A percentile compares a stretch with the other conserved stretches of the same genome.
phyloP scores from a whole-genome alignment of 2,797 vertebrate species.

The Hirundo rustica region DNA sequence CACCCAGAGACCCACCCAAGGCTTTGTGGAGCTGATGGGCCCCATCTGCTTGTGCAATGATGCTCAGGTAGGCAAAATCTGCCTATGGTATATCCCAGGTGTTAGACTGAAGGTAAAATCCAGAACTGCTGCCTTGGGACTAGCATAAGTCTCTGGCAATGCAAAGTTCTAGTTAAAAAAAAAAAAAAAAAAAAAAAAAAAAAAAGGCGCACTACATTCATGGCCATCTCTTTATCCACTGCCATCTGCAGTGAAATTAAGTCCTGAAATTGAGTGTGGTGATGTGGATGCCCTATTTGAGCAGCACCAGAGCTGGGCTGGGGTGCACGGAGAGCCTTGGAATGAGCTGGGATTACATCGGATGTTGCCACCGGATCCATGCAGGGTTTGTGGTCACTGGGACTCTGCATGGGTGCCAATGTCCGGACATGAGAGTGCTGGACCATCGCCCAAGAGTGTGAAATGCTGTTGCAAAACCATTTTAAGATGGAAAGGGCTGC shows the following conservation, averaged over 20 bases:
- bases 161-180: accelerated
- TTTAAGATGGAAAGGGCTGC: background rate
- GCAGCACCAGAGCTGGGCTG: background rate
- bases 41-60: background rate
- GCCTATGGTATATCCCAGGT: background rate
- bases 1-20: background rate
- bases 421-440: background rate
- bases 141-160: background rate
- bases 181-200: accelerated
- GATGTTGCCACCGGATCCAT: accelerated
- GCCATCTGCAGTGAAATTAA: background rate
- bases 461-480: background rate
- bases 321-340: accelerated
- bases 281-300: accelerated
- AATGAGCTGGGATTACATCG: accelerated
- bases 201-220: accelerated
- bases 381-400: background rate
- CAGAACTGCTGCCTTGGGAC: background rate
- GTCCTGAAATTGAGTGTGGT: accelerated
- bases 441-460: background rate
- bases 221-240: background rate
- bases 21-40: background rate
- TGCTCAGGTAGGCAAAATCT: background rate
- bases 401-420: background rate
- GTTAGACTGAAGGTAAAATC: background rate